Evolutionary conservation across 1,140 invertebrate genomes (phyloP).

Genomic region (Andrena cerasifolii): DNA sequence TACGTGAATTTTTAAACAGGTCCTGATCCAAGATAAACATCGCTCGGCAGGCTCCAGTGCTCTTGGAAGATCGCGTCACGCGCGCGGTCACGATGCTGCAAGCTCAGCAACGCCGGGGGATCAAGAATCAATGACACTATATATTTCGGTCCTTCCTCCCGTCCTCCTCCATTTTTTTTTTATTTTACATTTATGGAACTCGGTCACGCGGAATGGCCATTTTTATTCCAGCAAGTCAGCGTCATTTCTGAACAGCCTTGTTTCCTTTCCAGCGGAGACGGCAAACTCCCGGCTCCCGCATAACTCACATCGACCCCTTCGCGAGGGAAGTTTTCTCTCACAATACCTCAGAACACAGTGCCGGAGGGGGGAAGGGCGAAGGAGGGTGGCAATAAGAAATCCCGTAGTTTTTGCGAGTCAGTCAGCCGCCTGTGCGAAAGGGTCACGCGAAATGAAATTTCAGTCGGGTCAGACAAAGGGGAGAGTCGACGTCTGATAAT

Average conservation of each 20-base stretch:
- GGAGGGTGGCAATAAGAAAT: conserved; percentile 27
- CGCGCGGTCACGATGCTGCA: conserved; percentile 8
- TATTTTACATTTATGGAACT: conserved; percentile 31
- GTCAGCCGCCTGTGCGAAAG: background rate
- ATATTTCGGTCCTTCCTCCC: background rate
- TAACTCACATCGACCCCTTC: conserved; percentile 12
- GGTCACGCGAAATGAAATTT: conserved; percentile 44
- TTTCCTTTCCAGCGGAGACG: background rate
- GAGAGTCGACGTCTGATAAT: background rate
- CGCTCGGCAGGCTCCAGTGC: background rate
- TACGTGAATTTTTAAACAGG: background rate
- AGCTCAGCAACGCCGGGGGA: conserved; percentile 33
- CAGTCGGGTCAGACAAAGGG: conserved; percentile 16
- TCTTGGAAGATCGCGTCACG: too few species aligned
- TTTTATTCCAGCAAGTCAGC: conserved; percentile 45
- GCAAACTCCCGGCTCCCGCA: background rate
- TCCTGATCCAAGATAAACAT: background rate
- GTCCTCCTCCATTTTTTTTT: background rate
- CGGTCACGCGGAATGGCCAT: conserved; percentile 43
- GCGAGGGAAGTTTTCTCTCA: too few species aligned
- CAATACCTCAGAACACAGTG: background rate
- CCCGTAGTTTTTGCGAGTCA: conserved; percentile 5
- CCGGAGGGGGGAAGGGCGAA: background rate
- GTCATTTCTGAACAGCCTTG: conserved; percentile 28
- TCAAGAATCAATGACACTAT: conserved; percentile 42